Conservation (phyloP, 2,113 vertebrate species). For the Ciconia stormi region DNA sequence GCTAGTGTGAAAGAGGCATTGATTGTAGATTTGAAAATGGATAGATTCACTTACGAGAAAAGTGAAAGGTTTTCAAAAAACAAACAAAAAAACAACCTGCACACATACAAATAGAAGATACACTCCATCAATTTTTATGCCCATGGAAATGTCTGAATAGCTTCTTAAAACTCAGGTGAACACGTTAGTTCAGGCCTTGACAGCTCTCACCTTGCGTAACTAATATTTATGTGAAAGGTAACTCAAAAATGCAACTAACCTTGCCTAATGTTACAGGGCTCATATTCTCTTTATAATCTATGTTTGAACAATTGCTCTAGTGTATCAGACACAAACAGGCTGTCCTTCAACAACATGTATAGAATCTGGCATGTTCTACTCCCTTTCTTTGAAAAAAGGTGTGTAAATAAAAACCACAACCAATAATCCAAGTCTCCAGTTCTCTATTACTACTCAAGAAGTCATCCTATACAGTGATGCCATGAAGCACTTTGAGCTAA, state of each 20-base stretch:
- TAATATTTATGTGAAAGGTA: not conserved
- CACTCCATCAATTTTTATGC: not conserved
- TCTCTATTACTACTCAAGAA: not conserved
- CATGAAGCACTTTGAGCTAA: not conserved
- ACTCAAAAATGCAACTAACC: not conserved
- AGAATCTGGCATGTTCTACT: not conserved
- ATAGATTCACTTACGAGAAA: not conserved
- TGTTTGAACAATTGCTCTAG: not conserved
- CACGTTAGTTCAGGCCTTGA: not conserved
- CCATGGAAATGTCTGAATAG: not conserved
- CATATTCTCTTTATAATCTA: not conserved
- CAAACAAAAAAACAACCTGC: not conserved
- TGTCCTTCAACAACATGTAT: not conserved
- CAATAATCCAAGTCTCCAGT: not conserved
- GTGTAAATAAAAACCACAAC: not conserved
- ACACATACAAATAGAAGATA: not conserved
- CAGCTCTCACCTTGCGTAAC: not conserved
- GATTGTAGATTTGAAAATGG: not conserved
- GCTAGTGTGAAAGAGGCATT: not conserved
- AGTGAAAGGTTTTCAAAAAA: not conserved
- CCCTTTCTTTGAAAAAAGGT: not conserved
- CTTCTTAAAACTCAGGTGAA: not conserved
- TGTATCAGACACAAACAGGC: slow-evolving; percentile 11
- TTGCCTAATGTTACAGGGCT: not conserved
- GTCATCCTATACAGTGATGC: not conserved